Evolutionary conservation across 1,140 invertebrate species (phyloP), one percentile per base, ranked within the genome.

Genomic region (Armadillidium nasatum): DNA sequence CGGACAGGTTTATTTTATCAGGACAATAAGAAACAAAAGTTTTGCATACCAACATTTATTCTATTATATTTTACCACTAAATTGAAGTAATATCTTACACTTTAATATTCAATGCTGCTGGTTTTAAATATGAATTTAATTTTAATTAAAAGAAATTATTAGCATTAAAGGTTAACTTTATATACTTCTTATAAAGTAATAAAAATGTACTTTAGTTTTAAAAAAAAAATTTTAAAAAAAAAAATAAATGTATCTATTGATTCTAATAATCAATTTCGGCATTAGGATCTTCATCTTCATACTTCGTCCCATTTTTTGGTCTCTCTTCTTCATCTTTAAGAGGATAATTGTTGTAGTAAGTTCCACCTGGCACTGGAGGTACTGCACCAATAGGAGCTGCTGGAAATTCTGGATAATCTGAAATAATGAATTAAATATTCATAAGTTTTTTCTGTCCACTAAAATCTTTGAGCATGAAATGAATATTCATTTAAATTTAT

Each of bases 271-370:
- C 80, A 73, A 81, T 81, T 60, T 81, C 80, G 44, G 78, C 76
- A 66, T 78, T 68, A 13, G 74, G 60, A 15, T 81, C 77, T 50
- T 81, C 80, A 44, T 81, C 80, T 44, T 81, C 80, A 69, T 77
- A 81, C 22, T 81, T 81, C 0, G 33, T 33, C 21, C 80, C 80
- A 73, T 81, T 81, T 72, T 81, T 81, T n/a, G 80, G 77, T 33
- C 75, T 44, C n/a, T 77, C 76, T 10, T 79, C 77, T 70, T 82
- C 81, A 22, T 80, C 79, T 60, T 82, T 82, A 76, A 82, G 78
- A 9, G 81, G 77, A 71, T 74, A 78, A 66, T 82, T 82, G 70
- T 82, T 80, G 81, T 78, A 78, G 23, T 78, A 75, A 43, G 73
- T 19, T 54, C n/a, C 66, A 46, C 75, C 69, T 15, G 69, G 11